Base-by-base conservation (phyloP, 2,888 invertebrate genomes). In the Parochlus steinenii region DNA sequence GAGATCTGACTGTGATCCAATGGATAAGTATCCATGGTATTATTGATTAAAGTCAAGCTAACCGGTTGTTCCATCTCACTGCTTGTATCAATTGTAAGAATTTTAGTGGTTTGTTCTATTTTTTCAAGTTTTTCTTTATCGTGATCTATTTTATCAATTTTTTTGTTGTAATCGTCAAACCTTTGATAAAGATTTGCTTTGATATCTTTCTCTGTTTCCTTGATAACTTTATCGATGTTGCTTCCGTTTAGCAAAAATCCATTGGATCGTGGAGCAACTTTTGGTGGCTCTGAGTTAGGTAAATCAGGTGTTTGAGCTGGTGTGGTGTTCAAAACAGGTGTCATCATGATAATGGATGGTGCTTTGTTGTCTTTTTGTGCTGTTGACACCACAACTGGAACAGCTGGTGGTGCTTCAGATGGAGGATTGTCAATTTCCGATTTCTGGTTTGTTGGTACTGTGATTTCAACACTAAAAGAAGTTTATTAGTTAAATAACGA, bases 401-500 rank as follows among this genome's bases (percentile, higher is more conserved):
- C n/a, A n/a, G n/a, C n/a, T n/a, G n/a, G n/a, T n/a, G n/a, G n/a
- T n/a, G n/a, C n/a, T 22, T 22, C 23, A 7, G 10, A 22, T 10
- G 23, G 10, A 22, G 7, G 10, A n/a, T 10, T 22, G 7, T 10
- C 23, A 8, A 22, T 8, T 22, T 22, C 23, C 23, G 23, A 22
- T 8, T 10, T 22, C 23, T 7, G 23, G 23, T 22, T 22, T 22
- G 7, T 22, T 7, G 23, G 10, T 22, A 22, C 23, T 8, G 10
- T 10, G 7, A 23, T 33, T 42, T 42, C 34, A 42, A 37, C 35
- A 22, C 7, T 7, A n/a, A n/a, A n/a, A n/a, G n/a, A n/a, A n/a
- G n/a, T n/a, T n/a, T n/a, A n/a, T n/a, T n/a, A n/a, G n/a, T n/a
- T n/a, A n/a, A 36, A 6, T 19, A 3, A 3, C 7, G 11, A 16